Conservation (phyloP, 2,888 invertebrate species). For the Drosophila kuntzei region DNA sequence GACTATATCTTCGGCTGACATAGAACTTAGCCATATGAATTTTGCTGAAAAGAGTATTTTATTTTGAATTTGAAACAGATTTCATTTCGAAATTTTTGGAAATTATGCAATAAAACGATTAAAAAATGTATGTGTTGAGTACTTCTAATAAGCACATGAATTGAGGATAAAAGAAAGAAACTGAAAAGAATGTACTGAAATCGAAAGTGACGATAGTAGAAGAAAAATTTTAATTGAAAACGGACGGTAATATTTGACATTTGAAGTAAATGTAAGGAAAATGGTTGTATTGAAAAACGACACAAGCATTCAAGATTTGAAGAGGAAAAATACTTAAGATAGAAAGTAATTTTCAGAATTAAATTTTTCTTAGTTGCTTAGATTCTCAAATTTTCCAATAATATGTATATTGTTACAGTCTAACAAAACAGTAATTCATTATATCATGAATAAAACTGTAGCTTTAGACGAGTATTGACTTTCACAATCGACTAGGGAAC, state of each 20-base stretch:
- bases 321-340: background rate
- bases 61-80: slow-evolving; percentile 9
- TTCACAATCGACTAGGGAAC: slow-evolving; percentile 45
- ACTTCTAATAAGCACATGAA: background rate
- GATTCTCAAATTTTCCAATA: background rate
- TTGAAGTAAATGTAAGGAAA: background rate
- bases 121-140: background rate
- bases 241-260: background rate
- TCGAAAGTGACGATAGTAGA: background rate
- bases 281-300: background rate
- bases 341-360: too few species aligned
- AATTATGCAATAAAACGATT: background rate
- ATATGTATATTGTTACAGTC: background rate
- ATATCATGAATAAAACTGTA: background rate
- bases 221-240: background rate
- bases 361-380: background rate
- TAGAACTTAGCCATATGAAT: slow-evolving; percentile 51
- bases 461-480: slow-evolving; percentile 13
- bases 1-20: slow-evolving; percentile 69
- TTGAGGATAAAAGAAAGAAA: background rate
- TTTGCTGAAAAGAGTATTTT: slow-evolving; percentile 62
- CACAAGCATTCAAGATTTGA: background rate
- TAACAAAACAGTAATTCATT: background rate
- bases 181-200: background rate
- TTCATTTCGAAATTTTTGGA: background rate